Evolutionary conservation across 1,140 invertebrate genomes (phyloP), one percentile per base, ranked within the genome.

Genomic region (Tetraneura akinire): DNA sequence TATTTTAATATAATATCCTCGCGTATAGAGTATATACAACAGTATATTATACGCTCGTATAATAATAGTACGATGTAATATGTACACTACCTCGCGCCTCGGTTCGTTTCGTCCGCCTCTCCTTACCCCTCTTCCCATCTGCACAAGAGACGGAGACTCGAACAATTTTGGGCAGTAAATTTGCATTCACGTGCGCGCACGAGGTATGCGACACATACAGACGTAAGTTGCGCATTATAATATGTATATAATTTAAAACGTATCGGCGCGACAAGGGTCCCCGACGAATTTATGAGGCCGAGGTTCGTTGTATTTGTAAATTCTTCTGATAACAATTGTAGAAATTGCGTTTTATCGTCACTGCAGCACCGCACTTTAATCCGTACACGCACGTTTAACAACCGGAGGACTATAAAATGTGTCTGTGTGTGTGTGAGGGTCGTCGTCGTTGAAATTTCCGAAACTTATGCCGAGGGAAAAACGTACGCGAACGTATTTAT

Each of bases 331-430:
- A 68, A 68, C 66, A 23, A 14, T 37, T 32, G 37, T 18, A 45
- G 66, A 68, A 68, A 68, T 68, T 68, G 42, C 66, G 66, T 68
- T 68, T 68, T 68, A 68, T 68, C 42, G 42, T 45, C 32, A 9
- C 9, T n/a, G 37, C 60, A 18, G 60, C 14, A 66, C 18, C n/a
- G n/a, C 32, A 47, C 42, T 68, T 68, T 68, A 68, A 68, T 68
- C 66, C 64, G 11, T n/a, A 5, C 21, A 16, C 37, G 14, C 32
- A 21, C 8, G 29, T 60, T 21, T 42, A 11, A 66, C 62, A 14
- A 68, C 21, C 21, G 21, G 45, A 14, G 42, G 21, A 68, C 42
- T 6, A 47, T 47, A 68, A 68, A 68, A 47, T 14, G 62, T 13
- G n/a, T 6, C 21, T 6, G 47, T 51, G 47, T 13, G n/a, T 6